A percentile compares a stretch with the other conserved stretches of the same genome.
phyloP scores from a whole-genome alignment of 2,888 invertebrate species.

The Conchocele bisecta region DNA sequence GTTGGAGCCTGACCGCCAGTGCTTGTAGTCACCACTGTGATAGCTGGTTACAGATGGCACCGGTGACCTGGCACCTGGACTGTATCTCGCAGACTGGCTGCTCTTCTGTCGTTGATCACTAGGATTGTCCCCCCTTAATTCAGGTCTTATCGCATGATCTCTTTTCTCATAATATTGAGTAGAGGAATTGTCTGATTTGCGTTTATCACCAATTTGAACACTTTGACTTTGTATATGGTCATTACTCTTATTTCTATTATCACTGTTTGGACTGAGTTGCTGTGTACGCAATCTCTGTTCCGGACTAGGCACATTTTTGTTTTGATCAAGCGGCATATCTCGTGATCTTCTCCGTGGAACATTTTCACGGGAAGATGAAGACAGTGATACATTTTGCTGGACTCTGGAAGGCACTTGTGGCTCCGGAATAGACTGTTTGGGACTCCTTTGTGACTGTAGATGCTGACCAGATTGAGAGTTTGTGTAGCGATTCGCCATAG shows the following conservation, averaged over 20 bases:
- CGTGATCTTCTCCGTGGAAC: constrained; percentile 2
- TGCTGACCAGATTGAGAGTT: too few species aligned
- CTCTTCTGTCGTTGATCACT: not conserved
- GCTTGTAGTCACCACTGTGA: constrained; percentile 33
- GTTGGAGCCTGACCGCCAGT: constrained; percentile 27
- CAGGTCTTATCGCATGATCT: not conserved
- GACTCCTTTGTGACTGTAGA: too few species aligned
- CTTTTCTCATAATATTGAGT: not conserved
- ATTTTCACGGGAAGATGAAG: constrained; percentile 7
- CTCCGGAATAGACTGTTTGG: constrained; percentile 39
- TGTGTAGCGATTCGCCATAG: too few species aligned
- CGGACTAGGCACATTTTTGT: constrained; percentile 46
- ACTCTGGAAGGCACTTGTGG: constrained; percentile 38
- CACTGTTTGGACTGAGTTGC: too few species aligned
- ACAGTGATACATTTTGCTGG: constrained; percentile 15
- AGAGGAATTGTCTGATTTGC: constrained; percentile 24
- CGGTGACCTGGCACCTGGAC: constrained; percentile 1
- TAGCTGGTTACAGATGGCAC: constrained; percentile 10
- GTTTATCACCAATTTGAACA: constrained; percentile 47
- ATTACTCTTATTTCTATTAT: not conserved
- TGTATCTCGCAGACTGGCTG: not conserved
- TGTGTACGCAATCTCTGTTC: constrained; percentile 26
- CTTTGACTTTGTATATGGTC: constrained; percentile 1
- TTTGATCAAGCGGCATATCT: constrained; percentile 49
- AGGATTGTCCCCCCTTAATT: not conserved